Evolutionary conservation across 2,113 vertebrate species (phyloP), one percentile per base, ranked within the genome.

Genomic region (Dasyornis broadbenti): DNA sequence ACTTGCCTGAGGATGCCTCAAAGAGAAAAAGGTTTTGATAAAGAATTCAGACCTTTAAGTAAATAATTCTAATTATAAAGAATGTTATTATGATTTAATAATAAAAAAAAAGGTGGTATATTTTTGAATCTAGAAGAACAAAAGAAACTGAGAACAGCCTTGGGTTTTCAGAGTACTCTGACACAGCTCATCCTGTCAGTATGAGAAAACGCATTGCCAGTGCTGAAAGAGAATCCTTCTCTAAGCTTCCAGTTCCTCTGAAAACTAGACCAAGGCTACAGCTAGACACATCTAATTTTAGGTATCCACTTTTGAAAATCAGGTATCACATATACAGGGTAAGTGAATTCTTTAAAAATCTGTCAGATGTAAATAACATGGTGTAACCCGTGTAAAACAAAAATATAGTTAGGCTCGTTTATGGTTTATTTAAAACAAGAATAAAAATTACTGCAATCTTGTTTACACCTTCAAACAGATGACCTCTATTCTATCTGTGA

Each of bases 211-310:
- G 0, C 24, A 63, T 6, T 30, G 18, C 11, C 54, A 65, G 26
- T 33, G 82, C 79, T 72, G 53, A 93, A 60, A 76, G 53, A 75
- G 26, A 82, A 59, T 77, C 73, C 53, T 73, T 18, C 63, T 61
- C 49, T 16, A 72, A 44, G 76, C 37, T 92, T 78, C 81, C 70
- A 93, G 75, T 83, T 90, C 71, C 92, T 83, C 56, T 77, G 64
- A 88, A 94, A 94, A 92, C 59, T 47, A 86, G 94, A 94, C 71
- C 90, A 94, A 93, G 76, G 89, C 79, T 80, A 93, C 39, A 35
- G 57, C 80, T 1, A 80, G 28, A 87, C 12, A 70, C 17, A 88
- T 63, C 88, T 93, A 92, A 94, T 94, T 93, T 94, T 96, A 96
- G 89, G 23, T 39, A 91, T 13, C 30, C 24, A 77, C 47, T 92